A percentile compares a stretch with the other conserved stretches of the same genome.
phyloP scores from a whole-genome alignment of 2,888 invertebrate species.

The Orthosia gracilis region DNA sequence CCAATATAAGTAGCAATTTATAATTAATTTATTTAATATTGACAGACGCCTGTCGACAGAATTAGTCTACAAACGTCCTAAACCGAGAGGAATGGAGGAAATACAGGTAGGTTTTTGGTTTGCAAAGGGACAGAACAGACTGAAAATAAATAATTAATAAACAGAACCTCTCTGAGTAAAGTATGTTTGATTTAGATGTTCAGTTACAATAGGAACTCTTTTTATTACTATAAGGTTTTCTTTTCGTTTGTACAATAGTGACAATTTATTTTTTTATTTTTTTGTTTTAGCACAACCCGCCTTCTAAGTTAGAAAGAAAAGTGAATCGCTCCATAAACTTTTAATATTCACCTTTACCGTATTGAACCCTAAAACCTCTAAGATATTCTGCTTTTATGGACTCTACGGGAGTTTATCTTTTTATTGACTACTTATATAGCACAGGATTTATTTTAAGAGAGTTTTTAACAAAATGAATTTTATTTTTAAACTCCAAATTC shows the following conservation, averaged over 20 bases:
- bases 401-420: slow-evolving; percentile 32
- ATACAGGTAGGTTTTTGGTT: too few species aligned
- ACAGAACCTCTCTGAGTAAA: too few species aligned
- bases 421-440: slow-evolving; percentile 42
- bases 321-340: slow-evolving; percentile 30
- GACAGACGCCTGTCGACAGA: too few species aligned
- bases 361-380: slow-evolving; percentile 41
- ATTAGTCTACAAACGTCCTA: too few species aligned
- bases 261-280: background rate
- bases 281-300: background rate
- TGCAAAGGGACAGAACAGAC: too few species aligned
- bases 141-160: too few species aligned
- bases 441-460: slow-evolving; percentile 27
- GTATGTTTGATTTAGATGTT: background rate
- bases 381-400: slow-evolving; percentile 50
- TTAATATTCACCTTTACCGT: slow-evolving; percentile 46
- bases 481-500: slow-evolving; percentile 9
- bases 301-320: slow-evolving; percentile 24
- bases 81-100: too few species aligned
- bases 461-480: slow-evolving; percentile 12
- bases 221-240: background rate
- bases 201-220: background rate
- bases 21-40: background rate
- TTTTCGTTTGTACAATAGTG: background rate
- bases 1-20: background rate